These are phyloP conservation scores for Zaprionus ghesquierei DNA, from an alignment of 1,140 invertebrate genomes.

Conservation along the genomic window DNA sequence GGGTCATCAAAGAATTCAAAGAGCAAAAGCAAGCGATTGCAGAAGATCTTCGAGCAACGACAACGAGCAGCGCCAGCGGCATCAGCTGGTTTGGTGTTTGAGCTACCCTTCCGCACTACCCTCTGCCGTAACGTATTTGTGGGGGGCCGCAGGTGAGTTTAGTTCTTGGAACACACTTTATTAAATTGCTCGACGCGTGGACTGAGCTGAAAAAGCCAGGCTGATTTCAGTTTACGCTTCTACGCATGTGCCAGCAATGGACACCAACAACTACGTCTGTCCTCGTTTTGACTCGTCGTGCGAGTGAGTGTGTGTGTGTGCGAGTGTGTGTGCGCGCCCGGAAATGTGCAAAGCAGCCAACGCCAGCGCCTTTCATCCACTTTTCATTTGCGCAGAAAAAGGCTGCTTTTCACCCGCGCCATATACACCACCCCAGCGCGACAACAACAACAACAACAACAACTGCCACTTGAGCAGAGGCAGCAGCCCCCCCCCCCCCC, in stretches of 20 bases:
- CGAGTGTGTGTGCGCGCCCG: conserved; percentile 48
- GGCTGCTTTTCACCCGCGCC: conserved; percentile 21
- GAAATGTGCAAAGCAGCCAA: conserved; percentile 60
- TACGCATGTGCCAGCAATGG: conserved; percentile 69
- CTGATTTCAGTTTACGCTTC: conserved; percentile 13
- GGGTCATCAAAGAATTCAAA: no score
- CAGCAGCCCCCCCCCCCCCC: not conserved
- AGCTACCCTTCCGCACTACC: not conserved
- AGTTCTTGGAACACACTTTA: conserved; percentile 18
- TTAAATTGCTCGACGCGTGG: conserved; percentile 25
- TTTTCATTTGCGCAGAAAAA: conserved; percentile 76
- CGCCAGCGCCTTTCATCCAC: conserved; percentile 71
- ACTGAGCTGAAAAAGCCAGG: not conserved
- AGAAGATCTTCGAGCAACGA: not conserved
- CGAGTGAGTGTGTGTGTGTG: conserved; percentile 32
- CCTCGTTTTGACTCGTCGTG: conserved; percentile 68
- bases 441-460: conserved; percentile 26
- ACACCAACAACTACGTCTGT: conserved; percentile 34
- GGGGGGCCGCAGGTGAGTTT: conserved; percentile 33
- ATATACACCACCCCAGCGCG: not conserved
- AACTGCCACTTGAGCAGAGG: conserved; percentile 22
- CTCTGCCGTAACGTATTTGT: not conserved
- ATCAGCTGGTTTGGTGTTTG: not conserved
- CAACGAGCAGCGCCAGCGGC: not conserved
- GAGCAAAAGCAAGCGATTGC: not conserved